Percentiles rank a stretch among this genome's conserved stretches.
phyloP scores from a whole-genome alignment of 2,797 vertebrate species.

The Ctenopoma kingsleyae region DNA sequence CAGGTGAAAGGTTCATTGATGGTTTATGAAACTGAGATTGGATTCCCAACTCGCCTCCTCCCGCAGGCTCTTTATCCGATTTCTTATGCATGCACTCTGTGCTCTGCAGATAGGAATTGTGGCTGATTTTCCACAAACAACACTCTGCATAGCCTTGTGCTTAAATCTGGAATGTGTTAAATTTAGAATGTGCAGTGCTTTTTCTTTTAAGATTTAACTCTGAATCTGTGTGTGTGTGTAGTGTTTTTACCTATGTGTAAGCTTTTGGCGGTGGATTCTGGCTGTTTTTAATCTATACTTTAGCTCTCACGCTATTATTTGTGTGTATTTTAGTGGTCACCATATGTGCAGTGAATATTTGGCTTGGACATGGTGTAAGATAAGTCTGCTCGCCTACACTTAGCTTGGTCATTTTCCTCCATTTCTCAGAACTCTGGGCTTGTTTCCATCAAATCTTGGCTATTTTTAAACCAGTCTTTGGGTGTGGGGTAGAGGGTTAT shows the following conservation, averaged over 20 bases:
- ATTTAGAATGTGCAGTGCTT: slow-evolving; percentile 26
- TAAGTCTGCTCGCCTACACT: slow-evolving; percentile 70
- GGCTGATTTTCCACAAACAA: slow-evolving; percentile 47
- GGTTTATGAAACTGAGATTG: slow-evolving; percentile 37
- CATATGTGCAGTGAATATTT: slow-evolving; percentile 69
- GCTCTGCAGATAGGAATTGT: slow-evolving; percentile 43
- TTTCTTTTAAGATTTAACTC: slow-evolving; percentile 28
- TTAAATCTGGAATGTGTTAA: slow-evolving; percentile 52
- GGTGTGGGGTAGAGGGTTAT: slow-evolving; percentile 28
- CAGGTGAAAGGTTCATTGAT: slow-evolving; percentile 38
- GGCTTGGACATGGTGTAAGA: slow-evolving; percentile 61
- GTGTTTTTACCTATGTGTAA: slow-evolving; percentile 31
- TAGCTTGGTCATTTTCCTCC: slow-evolving; percentile 58
- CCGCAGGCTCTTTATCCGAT: slow-evolving; percentile 34
- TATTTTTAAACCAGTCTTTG: slow-evolving; percentile 82
- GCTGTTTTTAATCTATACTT: slow-evolving; percentile 11
- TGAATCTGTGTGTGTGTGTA: not conserved
- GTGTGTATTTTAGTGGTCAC: slow-evolving; percentile 57
- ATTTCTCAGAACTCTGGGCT: slow-evolving; percentile 78
- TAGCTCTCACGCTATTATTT: slow-evolving; percentile 43
- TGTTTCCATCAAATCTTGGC: slow-evolving; percentile 70
- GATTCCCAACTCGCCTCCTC: slow-evolving; percentile 30
- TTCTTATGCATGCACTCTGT: slow-evolving; percentile 44
- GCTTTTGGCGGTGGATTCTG: slow-evolving; percentile 2
- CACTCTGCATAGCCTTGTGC: slow-evolving; percentile 25